Evolutionary conservation across 2,888 invertebrate species (phyloP), one percentile per base, ranked within the genome.

Genomic region (Leuctra nigra): DNA sequence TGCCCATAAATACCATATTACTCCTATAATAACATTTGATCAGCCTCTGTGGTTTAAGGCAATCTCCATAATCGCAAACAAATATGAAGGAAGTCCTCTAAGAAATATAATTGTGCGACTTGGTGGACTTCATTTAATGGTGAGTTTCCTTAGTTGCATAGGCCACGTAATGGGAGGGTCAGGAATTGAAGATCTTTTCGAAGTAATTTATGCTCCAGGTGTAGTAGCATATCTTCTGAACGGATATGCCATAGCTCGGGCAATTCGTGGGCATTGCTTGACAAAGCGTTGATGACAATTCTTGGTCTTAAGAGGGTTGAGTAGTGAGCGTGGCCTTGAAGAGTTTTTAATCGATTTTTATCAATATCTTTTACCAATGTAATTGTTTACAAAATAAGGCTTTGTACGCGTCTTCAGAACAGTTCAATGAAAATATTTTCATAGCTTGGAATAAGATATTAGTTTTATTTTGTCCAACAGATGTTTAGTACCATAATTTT

Each of bases 11-110:
- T 20, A 58, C 23, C 4, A 54, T 24, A 11, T 54, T 14, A 11
- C 47, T 4, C 58, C 59, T 24, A 50, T 61, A 14, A 48, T 58
- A 25, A 54, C 47, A 1, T 54, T 54, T 24, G 54, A 54, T 24
- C 54, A 57, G 35, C 54, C 44, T 4, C 54, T 54, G 4, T 57
- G 44, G 53, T 50, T 22, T 20, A 56, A 56, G 24, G 52, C 24
- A 4, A 4, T 16, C 14, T 35, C 35, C 23, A 52, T 24, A 2
- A 52, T 16, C n/a, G 20, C n/a, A 4, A 41, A 41, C 11, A 36
- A 25, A n/a, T 22, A 35, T 9, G n/a, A 6, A n/a, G 23, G 53
- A 14, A 38, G 39, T n/a, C 4, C 6, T 36, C 20, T 56, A 20
- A 29, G 38, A 3, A 53, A 7, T 36, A 38, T 56, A 7, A 25